Evolutionary conservation across 2,888 invertebrate species (phyloP), one percentile per base, ranked within the genome.

Genomic region (Eutolmus rufibarbis): DNA sequence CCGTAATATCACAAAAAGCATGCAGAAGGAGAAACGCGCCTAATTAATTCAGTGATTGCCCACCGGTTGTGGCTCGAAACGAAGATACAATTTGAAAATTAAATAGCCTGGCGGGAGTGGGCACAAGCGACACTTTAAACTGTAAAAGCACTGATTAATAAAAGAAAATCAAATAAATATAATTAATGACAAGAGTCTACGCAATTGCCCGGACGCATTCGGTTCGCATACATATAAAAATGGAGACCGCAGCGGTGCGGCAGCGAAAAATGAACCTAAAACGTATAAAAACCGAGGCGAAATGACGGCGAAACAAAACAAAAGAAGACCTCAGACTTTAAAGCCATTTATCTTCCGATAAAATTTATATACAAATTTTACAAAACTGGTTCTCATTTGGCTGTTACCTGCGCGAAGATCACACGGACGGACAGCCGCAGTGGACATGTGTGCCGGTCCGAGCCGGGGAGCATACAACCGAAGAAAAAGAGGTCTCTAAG

Each of bases 371-470:
- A 87, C 86, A 87, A 87, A 87, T 87, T 87, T 87, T 79, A 87
- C 82, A 87, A 82, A 88, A 88, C 88, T 88, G 88, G 88, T 88
- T 88, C 87, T 86, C 82, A 88, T 88, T 88, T 87, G 87, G 79
- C 85, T 88, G 87, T 88, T 87, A 88, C 87, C 87, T 88, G 87
- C 31, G 56, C 79, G 78, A 66, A 78, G 88, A 86, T 77, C 87
- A 85, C 86, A 85, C 78, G 86, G 86, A 88, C 86, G 86, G 84
- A 86, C 86, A 79, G 23, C 46, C 43, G 34, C n/a, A 46, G 0
- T 46, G 85, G 85, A 85, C 74, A 85, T 85, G 43, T 85, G 85
- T 74, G 74, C 23, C 31, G 57, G 46, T 84, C 82, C 23, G 82
- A 74, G 85, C 28, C 43, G 51, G 28, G 31, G 28, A 51, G 19